phyloP scores from a whole-genome alignment of 2,888 invertebrate genomes.

The Melipona beecheii region DNA sequence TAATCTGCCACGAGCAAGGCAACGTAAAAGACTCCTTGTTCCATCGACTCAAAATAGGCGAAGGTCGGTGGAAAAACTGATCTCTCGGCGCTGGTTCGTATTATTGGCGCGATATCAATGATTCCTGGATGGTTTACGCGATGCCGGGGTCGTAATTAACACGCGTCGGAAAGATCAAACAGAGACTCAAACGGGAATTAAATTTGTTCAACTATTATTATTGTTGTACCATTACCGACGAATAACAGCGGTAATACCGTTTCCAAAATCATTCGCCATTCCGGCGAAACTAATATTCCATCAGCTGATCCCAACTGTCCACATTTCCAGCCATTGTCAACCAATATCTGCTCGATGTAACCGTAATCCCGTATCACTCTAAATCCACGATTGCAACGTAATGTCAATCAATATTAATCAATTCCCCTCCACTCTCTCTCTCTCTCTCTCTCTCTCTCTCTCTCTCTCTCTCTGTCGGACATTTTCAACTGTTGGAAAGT shows the following conservation, averaged over 20 bases:
- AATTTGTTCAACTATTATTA: too few species aligned
- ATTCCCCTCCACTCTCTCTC: not conserved
- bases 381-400: constrained; percentile 1
- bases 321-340: constrained; percentile 2
- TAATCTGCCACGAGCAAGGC: not conserved
- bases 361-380: constrained; percentile 1
- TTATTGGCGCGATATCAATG: not conserved
- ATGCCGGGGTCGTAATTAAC: too few species aligned
- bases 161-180: too few species aligned
- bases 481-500: not conserved
- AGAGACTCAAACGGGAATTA: too few species aligned
- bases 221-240: too few species aligned
- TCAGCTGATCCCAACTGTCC: not conserved
- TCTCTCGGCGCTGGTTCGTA: not conserved
- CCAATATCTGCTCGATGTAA: not conserved
- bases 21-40: not conserved
- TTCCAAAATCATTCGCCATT: not conserved
- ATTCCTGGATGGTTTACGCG: not conserved
- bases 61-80: not conserved
- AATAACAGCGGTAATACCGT: not conserved
- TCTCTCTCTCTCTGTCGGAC: too few species aligned
- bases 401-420: constrained; percentile 6
- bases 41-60: not conserved
- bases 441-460: too few species aligned
- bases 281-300: not conserved